Conservation (phyloP, 92 coral and sea anemone species). For the Bergia sp. region DNA sequence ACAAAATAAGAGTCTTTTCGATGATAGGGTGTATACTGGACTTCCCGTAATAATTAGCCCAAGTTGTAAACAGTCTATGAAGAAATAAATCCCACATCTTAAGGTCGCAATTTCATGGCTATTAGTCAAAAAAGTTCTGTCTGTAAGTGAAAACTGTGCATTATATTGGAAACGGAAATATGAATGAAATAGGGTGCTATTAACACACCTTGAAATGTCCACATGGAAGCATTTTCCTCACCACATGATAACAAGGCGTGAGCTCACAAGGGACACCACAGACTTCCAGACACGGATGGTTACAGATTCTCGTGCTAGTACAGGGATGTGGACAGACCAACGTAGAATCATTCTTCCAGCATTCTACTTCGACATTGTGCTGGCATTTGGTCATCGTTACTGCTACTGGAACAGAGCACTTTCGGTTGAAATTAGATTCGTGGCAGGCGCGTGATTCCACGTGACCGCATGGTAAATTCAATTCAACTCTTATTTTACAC, state of each 20-base stretch:
- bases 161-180: not conserved
- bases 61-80: not conserved
- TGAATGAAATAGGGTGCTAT: not conserved
- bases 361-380: slow-evolving; percentile 26
- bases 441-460: not conserved
- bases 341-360: slow-evolving; percentile 25
- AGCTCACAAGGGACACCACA: slow-evolving; percentile 40
- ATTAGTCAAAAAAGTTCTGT: not conserved
- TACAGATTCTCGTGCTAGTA: slow-evolving; percentile 2
- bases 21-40: too few relatives aligned
- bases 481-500: slow-evolving; percentile 16
- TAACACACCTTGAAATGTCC: slow-evolving; percentile 25
- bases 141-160: not conserved
- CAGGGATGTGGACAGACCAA: slow-evolving; percentile 23
- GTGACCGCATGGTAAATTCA: slow-evolving; percentile 21
- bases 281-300: slow-evolving; percentile 4
- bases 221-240: slow-evolving; percentile 15
- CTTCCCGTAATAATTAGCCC: too few relatives aligned
- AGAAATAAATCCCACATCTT: too few relatives aligned
- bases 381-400: slow-evolving; percentile 7
- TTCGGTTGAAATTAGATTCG: not conserved
- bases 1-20: too few relatives aligned
- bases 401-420: slow-evolving; percentile 20
- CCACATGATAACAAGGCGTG: not conserved
- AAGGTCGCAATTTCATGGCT: not conserved